These are phyloP conservation scores for Dyspetes luteomarginatus DNA, from an alignment of 2,888 invertebrate species.

Conservation along the genomic window DNA sequence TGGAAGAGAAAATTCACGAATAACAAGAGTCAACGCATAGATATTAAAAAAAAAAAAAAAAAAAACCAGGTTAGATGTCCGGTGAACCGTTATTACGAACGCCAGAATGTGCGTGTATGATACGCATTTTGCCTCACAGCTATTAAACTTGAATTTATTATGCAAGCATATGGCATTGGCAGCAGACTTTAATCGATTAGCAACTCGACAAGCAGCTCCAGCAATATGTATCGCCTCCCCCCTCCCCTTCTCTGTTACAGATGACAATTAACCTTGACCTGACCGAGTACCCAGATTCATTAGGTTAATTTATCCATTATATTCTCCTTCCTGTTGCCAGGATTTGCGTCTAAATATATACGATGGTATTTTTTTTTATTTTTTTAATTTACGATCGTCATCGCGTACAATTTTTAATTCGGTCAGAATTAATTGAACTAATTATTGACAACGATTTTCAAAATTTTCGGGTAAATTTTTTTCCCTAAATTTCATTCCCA, in stretches of 20 bases:
- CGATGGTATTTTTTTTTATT: too few species aligned
- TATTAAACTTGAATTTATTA: slow-evolving; percentile 27
- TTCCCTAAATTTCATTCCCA: too few species aligned
- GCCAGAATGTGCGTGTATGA: not conserved
- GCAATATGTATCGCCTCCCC: slow-evolving; percentile 12
- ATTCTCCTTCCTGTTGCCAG: not conserved
- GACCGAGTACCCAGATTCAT: slow-evolving; percentile 67
- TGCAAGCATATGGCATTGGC: slow-evolving; percentile 17
- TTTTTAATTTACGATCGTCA: not conserved
- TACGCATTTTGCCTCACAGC: not conserved
- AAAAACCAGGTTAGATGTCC: not conserved
- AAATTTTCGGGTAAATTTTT: too few species aligned
- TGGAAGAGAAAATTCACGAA: not conserved
- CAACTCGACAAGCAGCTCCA: not conserved
- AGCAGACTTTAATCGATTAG: slow-evolving; percentile 27
- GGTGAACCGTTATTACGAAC: not conserved
- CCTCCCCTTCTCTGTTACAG: slow-evolving; percentile 27
- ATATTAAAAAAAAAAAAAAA: not conserved
- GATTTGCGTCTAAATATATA: not conserved
- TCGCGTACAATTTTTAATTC: not conserved
- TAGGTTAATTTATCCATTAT: slow-evolving; percentile 61
- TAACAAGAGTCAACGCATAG: not conserved
- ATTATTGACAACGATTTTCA: too few species aligned
- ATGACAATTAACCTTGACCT: slow-evolving; percentile 73
- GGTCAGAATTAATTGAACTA: too few species aligned